Evolutionary conservation across 2,888 invertebrate genomes (phyloP).

Genomic region (Chymomyza caudatula): DNA sequence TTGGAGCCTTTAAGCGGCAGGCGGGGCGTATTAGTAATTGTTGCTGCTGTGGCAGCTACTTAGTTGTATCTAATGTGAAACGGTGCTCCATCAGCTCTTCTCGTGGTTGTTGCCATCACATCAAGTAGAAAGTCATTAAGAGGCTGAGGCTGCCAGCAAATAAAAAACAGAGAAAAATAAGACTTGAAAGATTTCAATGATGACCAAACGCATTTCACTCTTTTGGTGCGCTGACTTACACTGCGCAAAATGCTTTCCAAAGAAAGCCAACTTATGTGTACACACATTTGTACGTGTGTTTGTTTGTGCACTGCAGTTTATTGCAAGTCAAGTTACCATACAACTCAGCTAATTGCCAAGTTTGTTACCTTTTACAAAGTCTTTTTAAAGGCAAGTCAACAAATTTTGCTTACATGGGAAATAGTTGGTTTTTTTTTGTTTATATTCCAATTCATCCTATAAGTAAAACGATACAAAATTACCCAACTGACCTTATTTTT

Average conservation of each 20-base stretch:
- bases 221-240: constrained; percentile 14
- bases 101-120: not conserved
- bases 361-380: not conserved
- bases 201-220: not conserved
- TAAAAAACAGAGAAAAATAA: not conserved
- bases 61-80: constrained; percentile 62
- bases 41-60: constrained; percentile 12
- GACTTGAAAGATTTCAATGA: not conserved
- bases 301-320: not conserved
- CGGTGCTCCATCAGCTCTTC: constrained; percentile 52
- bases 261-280: constrained; percentile 47
- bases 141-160: not conserved
- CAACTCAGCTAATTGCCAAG: not conserved
- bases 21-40: constrained; percentile 32
- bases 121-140: constrained; percentile 18
- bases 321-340: not conserved
- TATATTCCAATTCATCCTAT: not conserved
- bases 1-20: not conserved
- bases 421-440: not conserved
- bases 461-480: constrained; percentile 23
- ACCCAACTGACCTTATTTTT: constrained; percentile 69
- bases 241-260: constrained; percentile 39
- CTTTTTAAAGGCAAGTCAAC: not conserved
- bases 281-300: not conserved
- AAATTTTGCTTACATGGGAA: not conserved